These are phyloP conservation scores for Leptodactylus fuscus DNA, from an alignment of 2,113 vertebrate genomes.

Conservation along the genomic window DNA sequence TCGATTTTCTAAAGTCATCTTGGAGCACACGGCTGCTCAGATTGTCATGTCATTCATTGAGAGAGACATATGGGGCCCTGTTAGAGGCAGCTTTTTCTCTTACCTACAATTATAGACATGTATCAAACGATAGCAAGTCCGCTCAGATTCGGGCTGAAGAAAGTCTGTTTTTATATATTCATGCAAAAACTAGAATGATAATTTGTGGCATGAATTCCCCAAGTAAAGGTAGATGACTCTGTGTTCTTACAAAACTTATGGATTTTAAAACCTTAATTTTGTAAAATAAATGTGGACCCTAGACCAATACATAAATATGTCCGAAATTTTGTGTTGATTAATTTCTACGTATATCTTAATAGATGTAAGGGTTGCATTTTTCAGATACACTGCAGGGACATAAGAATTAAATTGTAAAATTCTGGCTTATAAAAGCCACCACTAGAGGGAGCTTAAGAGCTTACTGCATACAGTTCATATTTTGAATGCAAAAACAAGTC, in stretches of 20 bases:
- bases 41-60: conserved; percentile 10
- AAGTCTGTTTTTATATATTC: conserved; percentile 10
- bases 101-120: not conserved
- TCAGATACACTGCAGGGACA: too few relatives aligned
- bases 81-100: conserved; percentile 1
- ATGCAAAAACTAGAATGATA: not conserved
- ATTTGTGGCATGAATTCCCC: conserved; percentile 9
- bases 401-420: too few relatives aligned
- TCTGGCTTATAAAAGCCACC: not conserved
- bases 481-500: too few relatives aligned
- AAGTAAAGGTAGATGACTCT: not conserved
- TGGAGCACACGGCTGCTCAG: conserved; percentile 1
- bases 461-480: too few relatives aligned
- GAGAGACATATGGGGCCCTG: conserved; percentile 16
- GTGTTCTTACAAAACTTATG: not conserved
- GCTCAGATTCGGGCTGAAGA: not conserved
- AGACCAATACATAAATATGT: too few relatives aligned
- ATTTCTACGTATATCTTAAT: too few relatives aligned
- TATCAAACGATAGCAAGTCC: not conserved
- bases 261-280: not conserved
- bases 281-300: too few relatives aligned
- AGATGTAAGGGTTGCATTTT: too few relatives aligned
- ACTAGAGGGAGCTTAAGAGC: not conserved
- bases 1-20: conserved; percentile 27
- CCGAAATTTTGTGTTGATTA: too few relatives aligned